phyloP scores from a whole-genome alignment of 1,140 invertebrate species.

The Drosophila rhopaloa region DNA sequence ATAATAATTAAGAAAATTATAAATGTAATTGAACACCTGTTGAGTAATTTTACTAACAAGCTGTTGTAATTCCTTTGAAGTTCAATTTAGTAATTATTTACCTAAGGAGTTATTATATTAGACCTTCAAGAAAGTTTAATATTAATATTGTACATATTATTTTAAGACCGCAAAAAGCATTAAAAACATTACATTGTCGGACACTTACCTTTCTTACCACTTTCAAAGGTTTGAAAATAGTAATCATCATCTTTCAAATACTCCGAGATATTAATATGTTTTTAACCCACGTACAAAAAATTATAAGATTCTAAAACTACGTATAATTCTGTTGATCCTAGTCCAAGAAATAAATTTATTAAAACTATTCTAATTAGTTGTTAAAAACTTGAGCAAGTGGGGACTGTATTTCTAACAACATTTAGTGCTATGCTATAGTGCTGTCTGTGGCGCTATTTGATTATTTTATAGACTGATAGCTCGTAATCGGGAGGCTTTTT shows the following conservation, averaged over 20 bases:
- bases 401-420: neutral
- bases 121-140: no score
- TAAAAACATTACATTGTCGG: no score
- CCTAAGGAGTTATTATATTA: neutral
- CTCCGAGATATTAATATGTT: no score
- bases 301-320: no score
- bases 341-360: no score
- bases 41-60: neutral
- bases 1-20: neutral
- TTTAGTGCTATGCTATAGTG: conserved; percentile 18
- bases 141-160: no score
- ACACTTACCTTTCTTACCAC: no score
- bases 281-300: no score
- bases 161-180: no score
- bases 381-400: neutral
- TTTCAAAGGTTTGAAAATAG: no score
- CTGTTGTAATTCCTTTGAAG: neutral
- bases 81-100: neutral
- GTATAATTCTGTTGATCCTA: no score
- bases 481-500: conserved; percentile 21
- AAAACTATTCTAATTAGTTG: neutral
- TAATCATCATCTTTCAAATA: no score
- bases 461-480: conserved; percentile 58
- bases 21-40: neutral
- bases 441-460: conserved; percentile 48